phyloP scores from a whole-genome alignment of 1,140 invertebrate species.

The Lepidurus couesii region DNA sequence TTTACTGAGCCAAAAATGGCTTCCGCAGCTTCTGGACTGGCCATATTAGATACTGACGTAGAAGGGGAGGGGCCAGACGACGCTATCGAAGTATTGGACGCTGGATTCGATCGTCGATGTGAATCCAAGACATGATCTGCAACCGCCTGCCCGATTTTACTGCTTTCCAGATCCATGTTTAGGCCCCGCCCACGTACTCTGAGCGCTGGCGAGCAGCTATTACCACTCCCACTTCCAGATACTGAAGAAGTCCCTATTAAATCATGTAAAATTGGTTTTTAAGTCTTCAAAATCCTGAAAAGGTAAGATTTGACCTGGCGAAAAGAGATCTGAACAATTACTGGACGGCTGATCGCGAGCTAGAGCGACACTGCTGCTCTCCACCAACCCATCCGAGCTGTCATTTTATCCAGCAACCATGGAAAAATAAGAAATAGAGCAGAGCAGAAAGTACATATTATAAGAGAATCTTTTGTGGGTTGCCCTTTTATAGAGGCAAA shows the following conservation, averaged over 20 bases:
- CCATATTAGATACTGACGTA: slow-evolving; percentile 31
- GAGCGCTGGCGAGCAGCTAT: slow-evolving; percentile 64
- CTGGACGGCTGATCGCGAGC: slow-evolving; percentile 8
- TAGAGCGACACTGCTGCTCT: neutral
- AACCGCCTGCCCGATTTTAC: slow-evolving; percentile 60
- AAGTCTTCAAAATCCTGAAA: too few species aligned
- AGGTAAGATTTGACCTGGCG: neutral
- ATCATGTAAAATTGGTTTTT: neutral
- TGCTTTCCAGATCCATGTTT: slow-evolving; percentile 55
- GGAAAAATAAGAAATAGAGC: neutral
- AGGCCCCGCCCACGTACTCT: slow-evolving; percentile 39
- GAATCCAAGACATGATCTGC: slow-evolving; percentile 35
- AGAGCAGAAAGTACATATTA: neutral
- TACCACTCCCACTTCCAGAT: slow-evolving; percentile 45
- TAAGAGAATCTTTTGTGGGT: too few species aligned
- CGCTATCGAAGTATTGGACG: slow-evolving; percentile 23
- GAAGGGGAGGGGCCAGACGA: slow-evolving; percentile 28
- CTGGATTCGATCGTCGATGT: slow-evolving; percentile 30
- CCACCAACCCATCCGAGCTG: neutral
- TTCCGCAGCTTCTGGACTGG: slow-evolving; percentile 31
- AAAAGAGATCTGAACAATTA: slow-evolving; percentile 14
- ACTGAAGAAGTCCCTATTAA: neutral
- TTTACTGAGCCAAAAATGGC: neutral
- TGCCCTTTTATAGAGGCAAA: slow-evolving; percentile 35
- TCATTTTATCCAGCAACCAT: neutral